These are phyloP conservation scores for Nothura maculosa DNA, from an alignment of 2,797 vertebrate genomes.

Conservation along the genomic window DNA sequence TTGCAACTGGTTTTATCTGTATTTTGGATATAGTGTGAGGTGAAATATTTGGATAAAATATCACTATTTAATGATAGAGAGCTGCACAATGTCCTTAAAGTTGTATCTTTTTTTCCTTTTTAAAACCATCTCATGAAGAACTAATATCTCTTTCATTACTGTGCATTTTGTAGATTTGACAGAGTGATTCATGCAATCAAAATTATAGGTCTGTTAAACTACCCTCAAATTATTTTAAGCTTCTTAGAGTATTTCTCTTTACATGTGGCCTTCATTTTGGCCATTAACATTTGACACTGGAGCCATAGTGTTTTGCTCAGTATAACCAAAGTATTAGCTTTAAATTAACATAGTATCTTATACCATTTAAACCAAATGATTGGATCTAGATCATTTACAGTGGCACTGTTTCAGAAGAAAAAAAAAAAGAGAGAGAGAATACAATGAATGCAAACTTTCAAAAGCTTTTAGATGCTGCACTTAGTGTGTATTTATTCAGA, in stretches of 20 bases:
- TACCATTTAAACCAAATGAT: neutral
- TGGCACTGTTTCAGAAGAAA: neutral
- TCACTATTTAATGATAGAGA: neutral
- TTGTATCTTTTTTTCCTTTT: neutral
- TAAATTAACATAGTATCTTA: neutral
- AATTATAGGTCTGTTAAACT: neutral
- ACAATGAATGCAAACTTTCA: neutral
- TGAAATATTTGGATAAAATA: neutral
- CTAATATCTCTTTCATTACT: neutral
- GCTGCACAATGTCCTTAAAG: neutral
- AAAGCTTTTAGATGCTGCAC: neutral
- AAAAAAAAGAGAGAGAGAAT: neutral
- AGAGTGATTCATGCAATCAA: constrained; percentile 1
- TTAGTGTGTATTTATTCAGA: neutral
- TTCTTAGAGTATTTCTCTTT: neutral
- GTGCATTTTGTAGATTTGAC: neutral
- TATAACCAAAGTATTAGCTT: neutral
- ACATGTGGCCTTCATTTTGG: neutral
- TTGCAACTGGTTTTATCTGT: neutral
- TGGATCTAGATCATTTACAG: neutral
- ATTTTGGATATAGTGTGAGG: neutral
- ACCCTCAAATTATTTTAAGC: neutral
- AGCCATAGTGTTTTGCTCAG: neutral
- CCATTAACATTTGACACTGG: neutral
- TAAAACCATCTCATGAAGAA: neutral